Conservation (phyloP, 1,140 invertebrate species). For the Anadara kagoshimensis region DNA sequence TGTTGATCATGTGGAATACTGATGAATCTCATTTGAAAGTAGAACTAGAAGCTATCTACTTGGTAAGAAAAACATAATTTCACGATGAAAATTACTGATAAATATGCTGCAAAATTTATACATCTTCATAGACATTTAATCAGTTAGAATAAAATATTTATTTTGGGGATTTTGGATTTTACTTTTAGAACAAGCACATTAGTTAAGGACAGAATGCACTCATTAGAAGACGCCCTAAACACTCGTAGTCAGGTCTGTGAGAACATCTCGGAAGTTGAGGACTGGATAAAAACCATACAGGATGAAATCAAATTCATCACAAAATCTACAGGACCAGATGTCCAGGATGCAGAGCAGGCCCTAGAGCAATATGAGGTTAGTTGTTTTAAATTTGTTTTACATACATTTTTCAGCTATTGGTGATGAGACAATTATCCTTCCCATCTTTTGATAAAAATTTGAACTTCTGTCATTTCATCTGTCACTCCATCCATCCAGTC, state of each 20-base stretch:
- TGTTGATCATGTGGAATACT: too few species aligned
- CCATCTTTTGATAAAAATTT: too few species aligned
- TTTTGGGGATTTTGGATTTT: too few species aligned
- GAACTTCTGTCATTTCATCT: too few species aligned
- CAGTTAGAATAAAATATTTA: too few species aligned
- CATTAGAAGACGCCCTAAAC: slow-evolving; percentile 45
- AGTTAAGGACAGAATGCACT: slow-evolving; percentile 41
- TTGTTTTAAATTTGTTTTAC: not conserved
- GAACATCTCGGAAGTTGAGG: slow-evolving; percentile 37
- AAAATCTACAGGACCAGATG: slow-evolving; percentile 86
- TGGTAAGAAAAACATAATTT: too few species aligned
- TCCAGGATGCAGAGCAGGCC: slow-evolving; percentile 66
- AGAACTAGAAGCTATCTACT: too few species aligned
- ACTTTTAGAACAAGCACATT: not conserved
- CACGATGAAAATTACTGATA: too few species aligned
- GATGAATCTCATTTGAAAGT: too few species aligned
- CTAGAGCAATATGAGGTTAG: slow-evolving; percentile 62
- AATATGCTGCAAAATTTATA: too few species aligned
- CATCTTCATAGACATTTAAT: too few species aligned
- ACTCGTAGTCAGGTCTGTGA: slow-evolving; percentile 46
- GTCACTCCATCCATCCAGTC: too few species aligned
- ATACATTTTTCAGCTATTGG: not conserved
- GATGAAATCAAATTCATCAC: slow-evolving; percentile 85
- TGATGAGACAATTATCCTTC: not conserved
- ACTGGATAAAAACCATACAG: slow-evolving; percentile 78